Base-by-base conservation (phyloP, 2,113 vertebrate genomes). In the Columbina picui region DNA sequence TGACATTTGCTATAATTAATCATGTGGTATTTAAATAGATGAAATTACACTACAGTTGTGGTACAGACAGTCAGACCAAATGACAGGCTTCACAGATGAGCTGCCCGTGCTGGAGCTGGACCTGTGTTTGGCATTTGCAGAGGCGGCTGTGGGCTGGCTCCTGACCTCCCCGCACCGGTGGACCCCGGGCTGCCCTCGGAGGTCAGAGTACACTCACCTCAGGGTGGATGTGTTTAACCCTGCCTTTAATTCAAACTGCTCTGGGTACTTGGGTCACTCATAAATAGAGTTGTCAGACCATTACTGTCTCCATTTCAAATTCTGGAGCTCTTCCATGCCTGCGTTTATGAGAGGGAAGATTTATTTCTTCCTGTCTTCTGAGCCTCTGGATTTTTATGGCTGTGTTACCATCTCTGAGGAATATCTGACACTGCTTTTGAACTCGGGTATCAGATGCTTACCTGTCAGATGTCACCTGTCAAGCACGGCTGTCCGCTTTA, bases 161-260 rank as follows among this genome's bases (percentile, higher is more conserved):
- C 57, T 80, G 38, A 41, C 63, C 78, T n/a, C 19, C 29, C 5
- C 27, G 26, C 5, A 4, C 60, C 52, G 39, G 16, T 13, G 49
- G 56, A 32, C 27, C 17, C 34, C 0, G 1, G 16, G 59, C 20
- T 55, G 8, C 57, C 50, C 30, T 16, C 34, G 3, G 38, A 30
- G 71, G 60, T 36, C 76, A 39, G 56, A 87, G 39, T 55, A 12
- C 7, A 0, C 29, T 53, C 10, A 1, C 0, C 0, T 14, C 2
- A 0, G 52, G 43, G 53, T 67, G 68, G 53, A 87, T 68, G 43
- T 32, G 17, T 45, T 90, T 56, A 76, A 70, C 75, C 79, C 67
- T 85, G 78, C 49, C 67, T 92, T 70, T 20, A 36, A 50, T 30
- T 53, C 60, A 43, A 12, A n/a, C 45, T 60, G 22, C 59, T 41